Conservation (phyloP, 2,888 invertebrate genomes). For the Drosophila anceps region DNA sequence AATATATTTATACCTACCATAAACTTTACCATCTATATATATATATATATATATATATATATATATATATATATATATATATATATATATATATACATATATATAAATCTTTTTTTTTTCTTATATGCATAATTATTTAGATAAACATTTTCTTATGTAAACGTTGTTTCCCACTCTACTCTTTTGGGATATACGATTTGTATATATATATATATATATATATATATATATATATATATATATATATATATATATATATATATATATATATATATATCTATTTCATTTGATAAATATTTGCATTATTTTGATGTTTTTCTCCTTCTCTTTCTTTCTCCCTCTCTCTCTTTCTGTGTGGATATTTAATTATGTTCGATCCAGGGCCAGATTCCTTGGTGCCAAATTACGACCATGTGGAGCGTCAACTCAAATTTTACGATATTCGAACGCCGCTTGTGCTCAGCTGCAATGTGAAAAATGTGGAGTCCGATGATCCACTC, state of each 20-base stretch:
- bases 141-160: constrained; percentile 60
- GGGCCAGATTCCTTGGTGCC: constrained; percentile 83
- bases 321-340: constrained; percentile 11
- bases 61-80: constrained; percentile 12
- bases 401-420: constrained; percentile 83
- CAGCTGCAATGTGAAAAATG: constrained; percentile 83
- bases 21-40: constrained; percentile 16
- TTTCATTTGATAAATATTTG: constrained; percentile 21
- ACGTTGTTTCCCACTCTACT: constrained; percentile 41
- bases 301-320: constrained; percentile 33
- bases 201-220: constrained; percentile 15
- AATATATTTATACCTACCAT: constrained; percentile 18
- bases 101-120: neutral
- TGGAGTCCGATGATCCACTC: constrained; percentile 47
- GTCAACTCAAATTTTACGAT: constrained; percentile 82
- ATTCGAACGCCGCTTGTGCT: constrained; percentile 83
- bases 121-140: constrained; percentile 45
- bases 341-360: neutral
- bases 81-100: constrained; percentile 1
- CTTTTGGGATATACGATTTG: constrained; percentile 25
- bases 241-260: constrained; percentile 21
- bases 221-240: constrained; percentile 21
- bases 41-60: constrained; percentile 4
- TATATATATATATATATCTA: constrained; percentile 7
- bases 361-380: constrained; percentile 43